phyloP scores from a whole-genome alignment of 1,140 invertebrate genomes.

The Drosophila parabipectinata region DNA sequence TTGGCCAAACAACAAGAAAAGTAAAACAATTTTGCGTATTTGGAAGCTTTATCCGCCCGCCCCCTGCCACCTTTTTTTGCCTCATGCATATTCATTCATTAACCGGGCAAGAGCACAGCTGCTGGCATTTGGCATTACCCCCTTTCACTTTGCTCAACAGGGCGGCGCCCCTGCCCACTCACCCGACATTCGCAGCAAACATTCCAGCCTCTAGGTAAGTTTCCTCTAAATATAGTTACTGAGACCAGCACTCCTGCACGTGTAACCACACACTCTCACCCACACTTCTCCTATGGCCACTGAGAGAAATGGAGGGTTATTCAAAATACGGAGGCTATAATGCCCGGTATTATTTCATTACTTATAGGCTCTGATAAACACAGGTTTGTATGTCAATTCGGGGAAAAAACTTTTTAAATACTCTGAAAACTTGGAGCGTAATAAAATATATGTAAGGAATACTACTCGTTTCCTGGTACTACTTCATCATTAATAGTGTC shows the following conservation, averaged over 20 bases:
- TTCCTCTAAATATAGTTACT: conserved; percentile 58
- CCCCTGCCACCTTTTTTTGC: not conserved
- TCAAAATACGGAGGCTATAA: not conserved
- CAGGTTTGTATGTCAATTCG: too few species aligned
- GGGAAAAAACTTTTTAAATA: too few species aligned
- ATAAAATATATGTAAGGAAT: too few species aligned
- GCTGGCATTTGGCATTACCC: conserved; percentile 59
- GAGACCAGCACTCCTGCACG: conserved; percentile 28
- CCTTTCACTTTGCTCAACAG: not conserved
- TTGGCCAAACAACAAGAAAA: not conserved
- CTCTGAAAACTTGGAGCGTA: too few species aligned
- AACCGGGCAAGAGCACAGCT: conserved; percentile 64
- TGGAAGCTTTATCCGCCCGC: conserved; percentile 1
- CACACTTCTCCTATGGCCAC: not conserved
- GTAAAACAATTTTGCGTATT: not conserved
- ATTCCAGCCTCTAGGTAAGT: conserved; percentile 37
- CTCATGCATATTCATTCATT: conserved; percentile 81
- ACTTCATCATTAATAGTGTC: too few species aligned
- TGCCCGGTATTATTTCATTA: not conserved
- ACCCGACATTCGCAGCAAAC: conserved; percentile 14
- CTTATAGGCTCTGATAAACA: too few species aligned
- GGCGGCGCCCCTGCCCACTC: not conserved
- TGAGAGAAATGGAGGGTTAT: conserved; percentile 4
- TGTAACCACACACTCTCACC: conserved; percentile 22
- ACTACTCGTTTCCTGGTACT: not conserved